Evolutionary conservation across 2,797 vertebrate genomes (phyloP), one percentile per base, ranked within the genome.

Genomic region (Huso huso): DNA sequence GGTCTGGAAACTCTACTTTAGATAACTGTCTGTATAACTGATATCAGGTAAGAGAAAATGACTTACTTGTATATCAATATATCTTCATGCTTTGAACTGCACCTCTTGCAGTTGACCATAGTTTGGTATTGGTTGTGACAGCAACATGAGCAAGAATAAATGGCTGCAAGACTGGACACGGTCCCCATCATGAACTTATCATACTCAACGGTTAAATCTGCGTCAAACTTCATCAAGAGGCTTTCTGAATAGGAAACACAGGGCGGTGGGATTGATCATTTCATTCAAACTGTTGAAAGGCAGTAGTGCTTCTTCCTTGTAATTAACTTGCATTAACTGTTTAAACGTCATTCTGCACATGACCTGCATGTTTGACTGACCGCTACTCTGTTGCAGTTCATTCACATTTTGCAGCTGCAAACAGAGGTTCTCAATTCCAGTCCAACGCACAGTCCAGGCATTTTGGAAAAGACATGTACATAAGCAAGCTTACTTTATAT

Each of bases 171-270:
- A 0, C 3, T 9, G 8, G 51, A 55, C 60, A 55, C 15, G 15
- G 74, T 63, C n/a, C 87, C 86, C 13, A 1, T 1, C 68, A 88
- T 37, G 62, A 84, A 92, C 1, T 68, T 70, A 0, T 69, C 69
- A n/a, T 90, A 92, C 7, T 73, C 74, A 4, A 18, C 2, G 1
- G 74, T 68, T 49, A 94, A 78, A 0, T 83, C 82, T 18, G 12
- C 52, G 62, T 73, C 83, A 68, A 95, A 94, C 37, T 64, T 73
- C 71, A 86, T 74, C 51, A 96, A 80, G 70, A 83, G 78, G 0
- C 2, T 50, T 59, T 89, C 93, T 95, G 70, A 2, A 77, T 23
- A 51, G 15, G 13, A 62, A 37, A 37, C 2, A 37, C 23, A 37
- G 23, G 23, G 4, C 2, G 4, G 10, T 64, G 23, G 49, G 37